Conservation (phyloP, 2,888 invertebrate species). For the Chamaedrilus cognettii region DNA sequence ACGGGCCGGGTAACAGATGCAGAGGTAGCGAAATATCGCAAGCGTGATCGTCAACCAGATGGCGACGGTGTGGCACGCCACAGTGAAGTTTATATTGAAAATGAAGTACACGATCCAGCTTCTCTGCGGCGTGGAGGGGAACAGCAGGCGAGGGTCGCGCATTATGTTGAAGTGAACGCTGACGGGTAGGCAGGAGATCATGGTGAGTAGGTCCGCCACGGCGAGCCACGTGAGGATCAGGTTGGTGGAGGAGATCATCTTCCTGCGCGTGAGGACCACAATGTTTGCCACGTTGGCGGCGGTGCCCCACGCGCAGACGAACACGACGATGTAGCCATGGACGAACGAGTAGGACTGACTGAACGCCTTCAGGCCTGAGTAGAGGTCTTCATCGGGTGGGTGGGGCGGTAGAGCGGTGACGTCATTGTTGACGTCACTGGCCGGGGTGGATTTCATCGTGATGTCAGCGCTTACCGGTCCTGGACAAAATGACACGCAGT, state of each 20-base stretch:
- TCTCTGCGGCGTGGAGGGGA: constrained; percentile 48
- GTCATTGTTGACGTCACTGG: too few relatives aligned
- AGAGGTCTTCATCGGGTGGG: too few relatives aligned
- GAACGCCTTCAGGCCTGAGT: constrained; percentile 41
- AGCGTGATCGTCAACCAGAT: constrained; percentile 84
- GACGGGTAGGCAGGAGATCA: constrained; percentile 86
- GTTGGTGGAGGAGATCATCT: constrained; percentile 94
- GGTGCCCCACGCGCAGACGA: constrained; percentile 88
- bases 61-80: constrained; percentile 75
- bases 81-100: constrained; percentile 87
- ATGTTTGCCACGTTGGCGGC: constrained; percentile 89
- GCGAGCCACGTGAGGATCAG: constrained; percentile 80
- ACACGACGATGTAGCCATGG: constrained; percentile 83
- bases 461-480: too few relatives aligned
- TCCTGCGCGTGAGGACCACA: constrained; percentile 77
- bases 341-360: constrained; percentile 56
- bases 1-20: constrained; percentile 74
- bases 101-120: constrained; percentile 60
- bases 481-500: too few relatives aligned
- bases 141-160: constrained; percentile 40
- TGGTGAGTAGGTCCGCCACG: constrained; percentile 89
- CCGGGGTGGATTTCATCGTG: too few relatives aligned
- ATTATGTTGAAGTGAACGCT: constrained; percentile 69
- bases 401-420: too few relatives aligned
- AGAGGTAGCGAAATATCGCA: constrained; percentile 85